Percentiles rank a stretch among this genome's conserved stretches.
Evolutionary conservation across 2,888 invertebrate genomes (phyloP).

Genomic region (Tridacna gigas): DNA sequence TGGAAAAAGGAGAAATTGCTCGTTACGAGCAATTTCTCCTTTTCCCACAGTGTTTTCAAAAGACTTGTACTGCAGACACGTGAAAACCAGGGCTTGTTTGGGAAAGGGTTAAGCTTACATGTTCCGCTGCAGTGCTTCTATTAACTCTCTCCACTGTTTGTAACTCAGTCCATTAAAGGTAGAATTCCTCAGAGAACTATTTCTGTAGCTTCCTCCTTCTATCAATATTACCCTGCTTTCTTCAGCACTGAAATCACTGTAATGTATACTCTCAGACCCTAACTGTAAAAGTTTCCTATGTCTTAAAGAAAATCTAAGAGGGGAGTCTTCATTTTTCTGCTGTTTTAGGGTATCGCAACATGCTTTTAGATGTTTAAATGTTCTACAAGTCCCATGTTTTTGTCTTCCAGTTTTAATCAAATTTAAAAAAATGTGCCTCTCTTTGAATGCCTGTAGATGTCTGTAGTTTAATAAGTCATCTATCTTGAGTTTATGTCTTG

Average conservation of each 20-base stretch:
- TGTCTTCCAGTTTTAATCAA: no score
- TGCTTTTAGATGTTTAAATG: not conserved
- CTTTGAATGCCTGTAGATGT: no score
- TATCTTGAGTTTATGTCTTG: no score
- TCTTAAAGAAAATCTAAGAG: not conserved
- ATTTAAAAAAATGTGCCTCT: no score
- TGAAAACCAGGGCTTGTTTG: not conserved
- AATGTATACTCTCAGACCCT: not conserved
- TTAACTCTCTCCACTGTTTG: not conserved
- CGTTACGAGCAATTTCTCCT: not conserved
- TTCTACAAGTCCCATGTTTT: not conserved
- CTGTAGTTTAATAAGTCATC: no score
- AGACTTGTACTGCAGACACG: not conserved
- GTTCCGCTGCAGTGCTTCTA: not conserved
- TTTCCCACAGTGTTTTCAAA: not conserved
- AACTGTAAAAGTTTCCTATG: not conserved
- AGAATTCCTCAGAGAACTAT: not conserved
- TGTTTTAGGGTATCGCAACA: not conserved
- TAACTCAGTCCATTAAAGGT: not conserved
- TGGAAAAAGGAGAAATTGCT: not conserved
- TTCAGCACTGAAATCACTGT: not conserved
- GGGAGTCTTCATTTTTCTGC: not conserved
- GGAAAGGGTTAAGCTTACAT: not conserved
- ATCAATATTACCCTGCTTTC: not conserved
- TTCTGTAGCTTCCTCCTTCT: not conserved